phyloP scores from a whole-genome alignment of 2,797 vertebrate genomes.

The Rhinatrema bivittatum region DNA sequence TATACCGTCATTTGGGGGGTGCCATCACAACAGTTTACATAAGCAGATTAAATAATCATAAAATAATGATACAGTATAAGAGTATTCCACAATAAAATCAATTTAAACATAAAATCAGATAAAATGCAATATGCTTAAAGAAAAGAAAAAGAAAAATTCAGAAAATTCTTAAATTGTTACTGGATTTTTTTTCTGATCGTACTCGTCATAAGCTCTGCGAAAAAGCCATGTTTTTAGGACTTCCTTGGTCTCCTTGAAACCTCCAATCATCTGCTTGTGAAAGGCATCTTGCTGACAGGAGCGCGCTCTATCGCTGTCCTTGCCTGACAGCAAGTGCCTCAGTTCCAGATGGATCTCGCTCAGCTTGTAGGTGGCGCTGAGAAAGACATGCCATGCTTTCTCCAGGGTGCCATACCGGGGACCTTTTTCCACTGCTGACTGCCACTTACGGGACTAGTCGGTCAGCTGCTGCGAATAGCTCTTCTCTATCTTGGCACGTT shows the following conservation, averaged over 20 bases:
- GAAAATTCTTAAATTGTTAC: too few species aligned
- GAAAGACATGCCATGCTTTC: conserved; percentile 94
- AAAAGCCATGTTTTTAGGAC: too few species aligned
- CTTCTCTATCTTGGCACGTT: conserved; percentile 91
- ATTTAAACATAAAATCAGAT: too few species aligned
- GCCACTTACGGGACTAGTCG: conserved; percentile 93
- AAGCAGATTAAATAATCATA: too few species aligned
- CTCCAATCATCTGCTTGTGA: conserved; percentile 92
- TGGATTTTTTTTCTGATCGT: too few species aligned
- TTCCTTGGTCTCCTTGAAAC: conserved; percentile 86
- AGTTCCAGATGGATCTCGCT: conserved; percentile 87
- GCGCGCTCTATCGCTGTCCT: conserved; percentile 82
- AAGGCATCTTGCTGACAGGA: conserved; percentile 90
- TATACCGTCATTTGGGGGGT: too few species aligned
- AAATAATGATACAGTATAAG: too few species aligned
- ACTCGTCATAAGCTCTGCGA: too few species aligned
- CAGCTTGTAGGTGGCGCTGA: conserved; percentile 84
- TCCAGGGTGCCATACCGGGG: conserved; percentile 93
- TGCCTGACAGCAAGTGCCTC: conserved; percentile 70
- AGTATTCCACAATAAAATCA: too few species aligned
- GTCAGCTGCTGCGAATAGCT: conserved; percentile 85
- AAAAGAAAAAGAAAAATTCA: too few species aligned
- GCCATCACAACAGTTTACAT: too few species aligned
- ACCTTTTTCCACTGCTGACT: conserved; percentile 84
- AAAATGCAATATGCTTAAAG: too few species aligned